These are phyloP conservation scores for Epinephelus malabaricus DNA, from an alignment of 2,797 vertebrate genomes.

Conservation along the genomic window DNA sequence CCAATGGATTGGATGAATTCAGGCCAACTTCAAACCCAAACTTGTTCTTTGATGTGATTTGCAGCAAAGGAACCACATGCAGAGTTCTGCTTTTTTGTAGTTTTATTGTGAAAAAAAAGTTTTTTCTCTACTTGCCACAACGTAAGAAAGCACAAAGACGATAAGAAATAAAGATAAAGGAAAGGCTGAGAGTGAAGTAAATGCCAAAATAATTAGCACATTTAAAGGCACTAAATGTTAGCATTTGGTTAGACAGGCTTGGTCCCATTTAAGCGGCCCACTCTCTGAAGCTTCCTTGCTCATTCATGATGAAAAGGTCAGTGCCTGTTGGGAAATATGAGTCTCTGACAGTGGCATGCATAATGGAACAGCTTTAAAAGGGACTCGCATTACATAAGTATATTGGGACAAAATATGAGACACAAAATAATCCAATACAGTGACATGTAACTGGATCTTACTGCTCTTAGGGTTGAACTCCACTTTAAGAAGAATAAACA, in stretches of 20 bases:
- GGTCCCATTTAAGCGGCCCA: slow-evolving; percentile 10
- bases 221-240: slow-evolving; percentile 42
- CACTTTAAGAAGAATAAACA: slow-evolving; percentile 11
- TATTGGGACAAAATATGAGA: slow-evolving; percentile 7
- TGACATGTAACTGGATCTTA: not conserved
- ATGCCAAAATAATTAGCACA: slow-evolving; percentile 49
- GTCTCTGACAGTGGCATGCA: slow-evolving; percentile 10
- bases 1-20: not conserved
- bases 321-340: slow-evolving; percentile 28
- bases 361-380: slow-evolving; percentile 38
- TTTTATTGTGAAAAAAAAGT: not conserved
- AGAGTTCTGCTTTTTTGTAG: not conserved
- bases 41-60: not conserved
- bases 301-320: slow-evolving; percentile 62
- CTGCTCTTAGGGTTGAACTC: not conserved
- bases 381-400: not conserved
- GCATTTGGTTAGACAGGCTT: slow-evolving; percentile 19
- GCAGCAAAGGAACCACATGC: not conserved
- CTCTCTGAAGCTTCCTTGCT: slow-evolving; percentile 33
- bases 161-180: slow-evolving; percentile 1
- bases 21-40: not conserved
- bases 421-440: slow-evolving; percentile 11
- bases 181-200: slow-evolving; percentile 18
- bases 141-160: slow-evolving; percentile 15
- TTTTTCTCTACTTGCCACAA: not conserved